phyloP scores from a whole-genome alignment of 2,113 vertebrate species.

The Forbesichthys agassizii region DNA sequence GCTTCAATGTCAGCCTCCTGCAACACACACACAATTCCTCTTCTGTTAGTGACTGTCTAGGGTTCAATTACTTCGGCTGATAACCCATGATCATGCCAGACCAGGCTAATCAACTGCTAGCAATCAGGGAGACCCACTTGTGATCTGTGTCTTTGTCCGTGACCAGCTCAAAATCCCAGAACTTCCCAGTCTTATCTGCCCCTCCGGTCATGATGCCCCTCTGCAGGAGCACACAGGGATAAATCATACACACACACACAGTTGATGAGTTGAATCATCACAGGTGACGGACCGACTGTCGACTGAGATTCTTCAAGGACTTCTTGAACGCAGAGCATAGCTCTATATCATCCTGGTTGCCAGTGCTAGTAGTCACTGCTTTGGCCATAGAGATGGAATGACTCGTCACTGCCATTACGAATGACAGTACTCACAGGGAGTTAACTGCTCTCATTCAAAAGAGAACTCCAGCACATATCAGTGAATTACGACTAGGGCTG shows the following conservation, averaged over 20 bases:
- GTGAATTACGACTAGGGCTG: no score
- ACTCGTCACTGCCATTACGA: no score
- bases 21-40: not conserved
- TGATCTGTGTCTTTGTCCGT: conserved; percentile 81
- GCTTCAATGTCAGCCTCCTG: conserved; percentile 86
- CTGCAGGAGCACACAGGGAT: conserved; percentile 62
- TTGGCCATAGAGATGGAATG: no score
- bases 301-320: no score
- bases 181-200: conserved; percentile 93
- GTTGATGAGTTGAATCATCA: no score
- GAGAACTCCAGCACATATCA: no score
- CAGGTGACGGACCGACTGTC: no score
- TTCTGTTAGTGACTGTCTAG: not conserved
- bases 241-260: not conserved
- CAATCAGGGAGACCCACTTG: conserved; percentile 76
- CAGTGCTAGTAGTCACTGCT: no score
- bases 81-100: not conserved
- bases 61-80: not conserved
- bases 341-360: no score
- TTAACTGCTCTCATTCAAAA: no score
- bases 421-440: no score
- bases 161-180: conserved; percentile 98
- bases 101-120: not conserved
- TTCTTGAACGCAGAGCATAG: no score
- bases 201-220: conserved; percentile 90